Percentiles rank a stretch among this genome's conserved stretches.
Evolutionary conservation across 2,888 invertebrate genomes (phyloP).

Genomic region (Hydropsyche betteni): DNA sequence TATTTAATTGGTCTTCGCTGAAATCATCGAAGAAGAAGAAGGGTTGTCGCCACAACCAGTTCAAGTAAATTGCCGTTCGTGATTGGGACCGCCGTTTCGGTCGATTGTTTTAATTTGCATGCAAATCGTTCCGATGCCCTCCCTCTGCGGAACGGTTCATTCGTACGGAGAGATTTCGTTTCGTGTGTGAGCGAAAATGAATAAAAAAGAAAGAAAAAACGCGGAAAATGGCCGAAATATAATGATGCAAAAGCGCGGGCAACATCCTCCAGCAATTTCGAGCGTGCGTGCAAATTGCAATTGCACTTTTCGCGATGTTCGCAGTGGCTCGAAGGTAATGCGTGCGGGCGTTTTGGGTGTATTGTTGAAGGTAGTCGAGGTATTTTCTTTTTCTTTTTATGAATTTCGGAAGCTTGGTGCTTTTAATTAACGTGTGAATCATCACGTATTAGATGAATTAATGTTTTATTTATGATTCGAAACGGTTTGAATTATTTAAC

Average conservation of each 20-base stretch:
- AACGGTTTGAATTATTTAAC: too few relatives aligned
- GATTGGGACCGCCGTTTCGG: constrained; percentile 3
- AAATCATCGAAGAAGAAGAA: too few relatives aligned
- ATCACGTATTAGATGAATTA: too few relatives aligned
- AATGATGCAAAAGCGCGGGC: neutral
- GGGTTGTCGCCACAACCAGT: too few relatives aligned
- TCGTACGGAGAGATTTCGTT: constrained; percentile 36
- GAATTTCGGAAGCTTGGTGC: too few relatives aligned
- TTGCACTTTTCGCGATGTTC: constrained; percentile 7
- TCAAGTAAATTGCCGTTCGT: constrained; percentile 12
- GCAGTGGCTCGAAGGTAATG: too few relatives aligned
- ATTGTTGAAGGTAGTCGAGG: too few relatives aligned
- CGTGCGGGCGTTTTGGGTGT: too few relatives aligned
- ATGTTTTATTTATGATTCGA: too few relatives aligned
- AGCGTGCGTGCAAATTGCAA: constrained; percentile 25
- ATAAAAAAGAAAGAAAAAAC: neutral
- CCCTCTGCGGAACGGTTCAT: constrained; percentile 11
- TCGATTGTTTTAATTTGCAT: constrained; percentile 41
- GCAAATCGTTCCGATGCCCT: constrained; percentile 35
- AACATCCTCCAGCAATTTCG: neutral
- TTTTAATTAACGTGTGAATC: too few relatives aligned
- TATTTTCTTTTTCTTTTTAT: too few relatives aligned
- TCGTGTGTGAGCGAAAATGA: neutral
- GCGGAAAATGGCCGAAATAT: neutral
- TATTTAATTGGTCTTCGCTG: too few relatives aligned